phyloP scores from a whole-genome alignment of 2,888 invertebrate species.

The Lampropteryx suffumata region DNA sequence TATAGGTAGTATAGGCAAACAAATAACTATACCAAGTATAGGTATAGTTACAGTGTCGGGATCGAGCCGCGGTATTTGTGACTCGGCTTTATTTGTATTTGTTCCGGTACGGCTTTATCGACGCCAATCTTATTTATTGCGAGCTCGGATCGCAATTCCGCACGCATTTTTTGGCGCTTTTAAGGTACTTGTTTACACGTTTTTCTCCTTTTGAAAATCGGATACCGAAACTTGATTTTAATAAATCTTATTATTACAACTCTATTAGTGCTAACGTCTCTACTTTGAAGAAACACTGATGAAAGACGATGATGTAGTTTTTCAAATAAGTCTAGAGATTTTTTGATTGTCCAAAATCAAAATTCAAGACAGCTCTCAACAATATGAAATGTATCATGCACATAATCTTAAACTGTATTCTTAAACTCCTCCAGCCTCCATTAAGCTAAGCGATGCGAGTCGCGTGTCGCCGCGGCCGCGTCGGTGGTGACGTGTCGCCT shows the following conservation, averaged over 20 bases:
- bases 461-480: slow-evolving; percentile 7
- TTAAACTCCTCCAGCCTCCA: slow-evolving; percentile 7
- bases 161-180: no score
- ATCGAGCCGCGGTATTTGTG: slow-evolving; percentile 18
- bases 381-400: slow-evolving; percentile 25
- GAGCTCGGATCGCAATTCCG: background rate
- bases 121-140: slow-evolving; percentile 34
- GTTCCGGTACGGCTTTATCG: slow-evolving; percentile 56
- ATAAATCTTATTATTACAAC: no score
- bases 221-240: no score
- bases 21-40: no score
- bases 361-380: slow-evolving; percentile 14
- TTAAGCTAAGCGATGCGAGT: slow-evolving; percentile 13
- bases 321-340: no score
- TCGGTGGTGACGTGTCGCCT: slow-evolving; percentile 19
- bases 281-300: no score
- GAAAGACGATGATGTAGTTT: no score
- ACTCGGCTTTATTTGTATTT: slow-evolving; percentile 31
- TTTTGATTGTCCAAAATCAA: background rate
- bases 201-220: no score
- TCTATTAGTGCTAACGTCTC: no score
- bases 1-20: no score
- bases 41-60: no score
- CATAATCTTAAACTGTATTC: slow-evolving; percentile 16
- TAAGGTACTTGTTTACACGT: no score